A percentile compares a stretch with the other conserved stretches of the same genome.
Evolutionary conservation across 2,888 invertebrate species (phyloP).

Genomic region (Heliconius aoede): DNA sequence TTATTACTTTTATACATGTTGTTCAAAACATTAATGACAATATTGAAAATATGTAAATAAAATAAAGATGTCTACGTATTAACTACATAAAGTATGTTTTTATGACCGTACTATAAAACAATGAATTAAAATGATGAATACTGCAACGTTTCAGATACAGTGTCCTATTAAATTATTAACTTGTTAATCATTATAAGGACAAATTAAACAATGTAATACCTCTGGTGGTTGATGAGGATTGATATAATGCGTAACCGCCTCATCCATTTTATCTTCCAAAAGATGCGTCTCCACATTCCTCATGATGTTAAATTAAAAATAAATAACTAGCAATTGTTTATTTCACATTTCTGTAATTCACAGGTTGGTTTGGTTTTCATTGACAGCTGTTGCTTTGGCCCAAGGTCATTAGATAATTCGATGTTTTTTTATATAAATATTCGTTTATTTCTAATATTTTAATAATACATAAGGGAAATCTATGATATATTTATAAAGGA

Average conservation of each 20-base stretch:
- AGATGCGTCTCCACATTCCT: constrained; percentile 67
- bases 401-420: constrained; percentile 53
- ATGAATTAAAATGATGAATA: not conserved
- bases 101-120: not conserved
- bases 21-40: not conserved
- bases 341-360: constrained; percentile 50
- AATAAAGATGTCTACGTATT: not conserved
- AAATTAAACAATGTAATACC: constrained; percentile 54
- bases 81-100: not conserved
- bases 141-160: not conserved
- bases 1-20: not conserved
- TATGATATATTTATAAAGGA: not conserved
- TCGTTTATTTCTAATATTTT: not conserved
- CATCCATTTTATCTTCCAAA: constrained; percentile 73
- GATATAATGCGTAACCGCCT: constrained; percentile 76
- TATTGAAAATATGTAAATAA: not conserved
- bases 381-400: constrained; percentile 56
- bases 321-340: constrained; percentile 46
- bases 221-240: constrained; percentile 71
- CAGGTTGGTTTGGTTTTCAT: constrained; percentile 52
- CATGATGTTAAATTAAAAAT: constrained; percentile 55
- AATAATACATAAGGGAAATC: not conserved
- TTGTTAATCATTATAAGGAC: constrained; percentile 10
- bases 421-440: constrained; percentile 1
- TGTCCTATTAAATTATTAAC: constrained; percentile 24